Base-by-base conservation (phyloP, 2,113 vertebrate species). In the Raja brachyura region DNA sequence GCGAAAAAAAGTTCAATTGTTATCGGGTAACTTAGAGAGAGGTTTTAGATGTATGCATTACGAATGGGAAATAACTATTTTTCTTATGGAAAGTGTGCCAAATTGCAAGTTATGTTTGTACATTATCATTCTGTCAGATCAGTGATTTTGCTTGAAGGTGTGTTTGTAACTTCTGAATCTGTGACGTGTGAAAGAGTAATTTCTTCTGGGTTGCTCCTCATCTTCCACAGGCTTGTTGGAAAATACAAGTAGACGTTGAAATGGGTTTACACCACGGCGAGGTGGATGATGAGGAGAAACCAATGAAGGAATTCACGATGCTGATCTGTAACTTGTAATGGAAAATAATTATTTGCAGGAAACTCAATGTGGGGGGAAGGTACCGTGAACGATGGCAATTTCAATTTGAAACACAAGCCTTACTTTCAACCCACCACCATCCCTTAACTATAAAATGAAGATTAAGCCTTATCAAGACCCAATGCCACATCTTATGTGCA, bases 61-160 rank as follows among this genome's bases (percentile, higher is more conserved):
- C 63, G 22, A 73, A 92, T 92, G 68, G 70, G n/a, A 90, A 59
- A 83, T 90, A 31, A 22, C 4, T 39, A 3, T 5, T 25, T 90
- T 68, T 59, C 33, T 4, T 39, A 28, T 70, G 88, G 39, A 73
- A 22, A 28, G 31, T 11, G 66, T 92, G 90, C 68, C 63, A 92
- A 66, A 90, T 90, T 90, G 88, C 18, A 73, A 70, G 20, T 73
- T 48, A 25, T 92, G 68, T 39, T 70, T 18, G 33, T 92, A 18
- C 48, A 73, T 92, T 70, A 66, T 92, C 10, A 73, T 73, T 92
- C 68, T 73, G 33, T 48, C 33, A 88, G 83, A 88, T 63, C 18
- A 63, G 33, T 73, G 68, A 54, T 92, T 92, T 92, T 33, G 90
- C 18, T 92, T 25, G 90, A 92, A 92, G 48, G 70, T 92, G 66